Conservation (phyloP, 2,888 invertebrate genomes). For the Octonoba sinensis region DNA sequence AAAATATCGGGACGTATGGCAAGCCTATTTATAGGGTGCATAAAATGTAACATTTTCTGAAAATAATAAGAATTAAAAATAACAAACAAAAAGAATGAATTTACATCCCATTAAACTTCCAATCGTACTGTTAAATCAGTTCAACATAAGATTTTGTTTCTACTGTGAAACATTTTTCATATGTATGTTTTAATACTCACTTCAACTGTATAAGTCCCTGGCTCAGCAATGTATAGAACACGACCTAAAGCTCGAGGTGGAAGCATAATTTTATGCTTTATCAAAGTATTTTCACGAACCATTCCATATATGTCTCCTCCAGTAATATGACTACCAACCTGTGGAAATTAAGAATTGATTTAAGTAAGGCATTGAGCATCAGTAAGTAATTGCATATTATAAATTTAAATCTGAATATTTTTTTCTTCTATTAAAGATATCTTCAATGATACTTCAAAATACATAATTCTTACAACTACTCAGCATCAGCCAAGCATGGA, state of each 20-base stretch:
- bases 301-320: constrained; percentile 97
- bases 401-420: too few species aligned
- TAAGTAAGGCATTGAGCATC: background rate
- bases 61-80: background rate
- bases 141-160: background rate
- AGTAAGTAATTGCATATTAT: background rate
- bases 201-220: constrained; percentile 93
- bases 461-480: too few species aligned
- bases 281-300: constrained; percentile 96
- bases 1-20: too few species aligned
- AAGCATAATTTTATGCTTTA: constrained; percentile 96
- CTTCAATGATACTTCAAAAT: too few species aligned
- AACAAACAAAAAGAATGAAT: background rate
- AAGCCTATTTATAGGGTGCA: too few species aligned
- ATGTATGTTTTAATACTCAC: constrained; percentile 75
- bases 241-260: constrained; percentile 96
- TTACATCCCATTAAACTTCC: background rate
- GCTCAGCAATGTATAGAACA: constrained; percentile 92
- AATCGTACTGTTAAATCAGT: background rate
- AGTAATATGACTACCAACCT: constrained; percentile 96
- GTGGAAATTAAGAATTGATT: constrained; percentile 67
- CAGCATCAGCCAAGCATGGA: too few species aligned
- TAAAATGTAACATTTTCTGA: background rate
- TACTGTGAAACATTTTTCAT: background rate
- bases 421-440: too few species aligned